Percentiles rank a stretch among this genome's conserved stretches.
These are phyloP conservation scores for Drosophila fulvimacula DNA, from an alignment of 2,888 invertebrate species.

Conservation along the genomic window DNA sequence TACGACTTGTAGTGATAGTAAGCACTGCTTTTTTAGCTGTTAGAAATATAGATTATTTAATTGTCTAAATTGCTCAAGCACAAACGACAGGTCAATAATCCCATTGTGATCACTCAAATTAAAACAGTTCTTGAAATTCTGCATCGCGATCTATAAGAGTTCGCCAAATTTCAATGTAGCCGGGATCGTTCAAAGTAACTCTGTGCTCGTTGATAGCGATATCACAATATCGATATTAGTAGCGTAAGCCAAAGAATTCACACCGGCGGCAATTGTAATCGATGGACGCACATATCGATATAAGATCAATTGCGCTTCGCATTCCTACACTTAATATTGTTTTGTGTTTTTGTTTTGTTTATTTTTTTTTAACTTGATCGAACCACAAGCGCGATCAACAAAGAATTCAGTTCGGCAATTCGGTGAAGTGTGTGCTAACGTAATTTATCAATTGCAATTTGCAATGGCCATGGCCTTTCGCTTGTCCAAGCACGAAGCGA, in stretches of 20 bases:
- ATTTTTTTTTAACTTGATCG: constrained; percentile 43
- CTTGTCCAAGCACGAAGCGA: constrained; percentile 63
- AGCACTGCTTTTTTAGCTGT: no score
- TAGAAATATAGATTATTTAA: no score
- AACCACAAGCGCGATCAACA: constrained; percentile 5
- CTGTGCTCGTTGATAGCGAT: neutral
- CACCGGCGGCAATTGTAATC: neutral
- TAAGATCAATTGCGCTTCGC: constrained; percentile 51
- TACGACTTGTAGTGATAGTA: no score
- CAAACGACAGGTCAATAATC: no score
- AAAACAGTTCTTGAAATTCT: neutral
- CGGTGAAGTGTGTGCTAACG: constrained; percentile 19
- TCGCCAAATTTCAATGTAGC: neutral
- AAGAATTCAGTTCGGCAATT: constrained; percentile 13
- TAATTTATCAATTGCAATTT: neutral
- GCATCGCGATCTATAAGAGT: neutral
- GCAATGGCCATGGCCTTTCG: constrained; percentile 77
- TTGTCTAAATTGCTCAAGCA: no score
- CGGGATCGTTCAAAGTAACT: constrained; percentile 11
- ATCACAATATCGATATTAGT: constrained; percentile 6
- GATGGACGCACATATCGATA: constrained; percentile 43
- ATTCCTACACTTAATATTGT: constrained; percentile 49
- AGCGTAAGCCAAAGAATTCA: neutral
- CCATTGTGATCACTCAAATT: neutral
- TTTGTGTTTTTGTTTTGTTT: constrained; percentile 63